Evolutionary conservation across 2,113 vertebrate genomes (phyloP).

Genomic region (Apteryx owenii): DNA sequence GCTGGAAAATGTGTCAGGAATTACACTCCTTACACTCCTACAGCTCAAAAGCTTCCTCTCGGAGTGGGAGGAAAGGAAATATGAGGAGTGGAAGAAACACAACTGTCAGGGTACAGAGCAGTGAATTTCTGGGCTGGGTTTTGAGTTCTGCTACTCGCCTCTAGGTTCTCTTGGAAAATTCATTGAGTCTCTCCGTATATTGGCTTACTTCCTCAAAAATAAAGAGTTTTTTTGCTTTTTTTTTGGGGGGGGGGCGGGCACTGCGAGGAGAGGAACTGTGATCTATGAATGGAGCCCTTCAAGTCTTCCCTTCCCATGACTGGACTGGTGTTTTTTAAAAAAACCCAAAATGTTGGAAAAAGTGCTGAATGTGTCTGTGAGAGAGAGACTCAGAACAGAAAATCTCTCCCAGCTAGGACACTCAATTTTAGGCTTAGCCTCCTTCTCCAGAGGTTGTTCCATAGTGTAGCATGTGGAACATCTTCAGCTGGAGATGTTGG

Average conservation of each 20-base stretch:
- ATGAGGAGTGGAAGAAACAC: background rate
- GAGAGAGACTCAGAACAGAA: background rate
- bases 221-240: background rate
- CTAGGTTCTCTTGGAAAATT: background rate
- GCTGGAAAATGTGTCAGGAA: background rate
- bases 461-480: background rate
- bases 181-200: background rate
- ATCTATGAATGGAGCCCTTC: background rate
- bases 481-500: background rate
- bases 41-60: background rate
- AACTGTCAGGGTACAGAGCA: background rate
- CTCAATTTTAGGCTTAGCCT: background rate
- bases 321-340: background rate
- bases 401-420: background rate
- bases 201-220: background rate
- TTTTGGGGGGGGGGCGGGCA: no score
- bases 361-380: rapidly evolving
- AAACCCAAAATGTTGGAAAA: background rate
- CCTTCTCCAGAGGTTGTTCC: background rate
- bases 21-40: background rate
- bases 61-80: background rate
- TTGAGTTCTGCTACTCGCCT: rapidly evolving
- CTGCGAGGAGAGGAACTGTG: background rate
- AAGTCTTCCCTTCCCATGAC: background rate
- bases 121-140: background rate